phyloP scores from a whole-genome alignment of 2,113 vertebrate genomes.

The Nothobranchius kuhntae region DNA sequence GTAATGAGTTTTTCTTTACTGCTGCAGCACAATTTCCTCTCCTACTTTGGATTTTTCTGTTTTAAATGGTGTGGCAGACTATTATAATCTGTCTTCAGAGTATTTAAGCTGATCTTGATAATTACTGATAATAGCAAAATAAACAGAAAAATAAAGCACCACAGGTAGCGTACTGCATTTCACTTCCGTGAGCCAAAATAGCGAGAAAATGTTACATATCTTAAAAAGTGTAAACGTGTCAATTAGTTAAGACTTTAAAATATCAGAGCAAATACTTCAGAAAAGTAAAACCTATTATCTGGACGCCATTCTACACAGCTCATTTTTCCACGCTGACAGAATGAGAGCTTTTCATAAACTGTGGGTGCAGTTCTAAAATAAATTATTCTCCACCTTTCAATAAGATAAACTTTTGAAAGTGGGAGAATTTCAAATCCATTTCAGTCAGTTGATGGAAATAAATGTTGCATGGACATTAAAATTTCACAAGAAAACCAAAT shows the following conservation, averaged over 20 bases:
- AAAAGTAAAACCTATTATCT: background rate
- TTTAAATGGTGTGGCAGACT: no score
- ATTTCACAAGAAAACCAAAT: constrained; percentile 5
- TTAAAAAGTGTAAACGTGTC: no score
- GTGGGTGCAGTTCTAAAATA: constrained; percentile 2
- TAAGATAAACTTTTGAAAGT: constrained; percentile 4
- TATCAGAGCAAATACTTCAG: background rate
- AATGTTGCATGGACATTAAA: constrained; percentile 15
- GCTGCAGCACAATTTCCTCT: no score
- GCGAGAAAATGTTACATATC: no score
- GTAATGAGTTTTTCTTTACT: no score
- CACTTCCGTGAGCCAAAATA: no score
- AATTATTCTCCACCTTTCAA: background rate
- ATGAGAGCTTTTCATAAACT: constrained; percentile 14
- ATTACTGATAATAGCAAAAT: no score
- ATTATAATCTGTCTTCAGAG: no score
- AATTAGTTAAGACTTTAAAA: background rate
- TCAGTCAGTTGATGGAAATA: constrained; percentile 14
- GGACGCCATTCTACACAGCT: background rate
- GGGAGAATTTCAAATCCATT: background rate
- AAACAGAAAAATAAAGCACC: no score
- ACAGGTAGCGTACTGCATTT: no score
- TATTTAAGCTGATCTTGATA: no score
- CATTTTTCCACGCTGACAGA: background rate
- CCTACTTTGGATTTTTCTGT: no score